These are phyloP conservation scores for Adela reaumurella DNA, from an alignment of 2,888 invertebrate genomes.

Conservation along the genomic window DNA sequence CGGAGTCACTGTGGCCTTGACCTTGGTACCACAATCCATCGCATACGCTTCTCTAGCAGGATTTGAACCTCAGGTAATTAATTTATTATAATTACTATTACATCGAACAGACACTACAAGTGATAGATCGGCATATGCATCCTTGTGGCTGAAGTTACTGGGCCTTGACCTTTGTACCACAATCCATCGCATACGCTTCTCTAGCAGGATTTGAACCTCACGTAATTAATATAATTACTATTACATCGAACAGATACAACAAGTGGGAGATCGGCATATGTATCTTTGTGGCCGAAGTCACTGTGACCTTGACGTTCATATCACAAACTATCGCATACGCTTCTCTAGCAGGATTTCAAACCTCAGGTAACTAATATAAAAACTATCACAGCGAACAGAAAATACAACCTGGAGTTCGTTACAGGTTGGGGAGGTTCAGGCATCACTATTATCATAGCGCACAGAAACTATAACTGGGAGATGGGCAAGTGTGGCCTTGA, in stretches of 20 bases:
- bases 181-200: constrained; percentile 73
- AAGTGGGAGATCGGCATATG: constrained; percentile 30
- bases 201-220: constrained; percentile 46
- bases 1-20: constrained; percentile 73
- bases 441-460: no score
- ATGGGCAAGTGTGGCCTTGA: constrained; percentile 57
- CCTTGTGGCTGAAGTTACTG: constrained; percentile 71
- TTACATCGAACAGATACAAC: no score
- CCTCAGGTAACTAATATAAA: constrained; percentile 53
- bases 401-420: no score
- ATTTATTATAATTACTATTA: no score
- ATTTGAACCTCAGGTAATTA: constrained; percentile 67
- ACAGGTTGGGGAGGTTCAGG: no score
- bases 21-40: constrained; percentile 74
- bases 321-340: constrained; percentile 79
- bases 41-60: constrained; percentile 74
- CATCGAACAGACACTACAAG: no score
- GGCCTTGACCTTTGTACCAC: constrained; percentile 74
- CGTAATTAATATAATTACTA: constrained; percentile 53
- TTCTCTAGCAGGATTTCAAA: constrained; percentile 49
- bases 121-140: constrained; percentile 45
- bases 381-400: no score
- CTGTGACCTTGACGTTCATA: constrained; percentile 71
- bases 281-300: constrained; percentile 72
- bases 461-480: no score